Evolutionary conservation across 2,888 invertebrate genomes (phyloP).

Genomic region (Mamestra brassicae): DNA sequence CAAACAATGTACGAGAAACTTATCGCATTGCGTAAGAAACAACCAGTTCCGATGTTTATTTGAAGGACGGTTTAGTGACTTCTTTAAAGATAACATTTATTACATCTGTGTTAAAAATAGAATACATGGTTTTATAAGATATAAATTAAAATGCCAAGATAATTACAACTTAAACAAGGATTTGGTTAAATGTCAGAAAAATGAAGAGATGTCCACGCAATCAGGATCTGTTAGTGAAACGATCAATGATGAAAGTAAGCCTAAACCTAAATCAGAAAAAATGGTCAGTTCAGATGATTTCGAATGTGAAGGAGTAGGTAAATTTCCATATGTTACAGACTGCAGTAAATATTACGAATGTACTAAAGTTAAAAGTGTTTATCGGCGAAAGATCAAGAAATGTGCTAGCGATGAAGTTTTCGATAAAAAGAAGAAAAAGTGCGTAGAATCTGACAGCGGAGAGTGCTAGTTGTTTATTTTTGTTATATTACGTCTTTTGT

Average conservation of each 20-base stretch:
- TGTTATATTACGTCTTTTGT: conserved; percentile 2
- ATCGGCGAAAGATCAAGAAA: conserved; percentile 79
- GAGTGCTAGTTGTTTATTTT: conserved; percentile 69
- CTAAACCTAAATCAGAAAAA: conserved; percentile 50
- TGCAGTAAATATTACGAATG: conserved; percentile 88
- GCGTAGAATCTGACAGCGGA: conserved; percentile 79
- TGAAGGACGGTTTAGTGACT: conserved; percentile 83
- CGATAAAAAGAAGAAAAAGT: conserved; percentile 80
- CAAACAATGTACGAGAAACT: conserved; percentile 86
- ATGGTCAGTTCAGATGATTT: conserved; percentile 44
- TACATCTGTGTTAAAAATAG: conserved; percentile 83
- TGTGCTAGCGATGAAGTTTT: conserved; percentile 86
- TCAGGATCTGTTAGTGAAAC: conserved; percentile 56
- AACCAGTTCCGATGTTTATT: conserved; percentile 87
- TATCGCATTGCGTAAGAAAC: conserved; percentile 86
- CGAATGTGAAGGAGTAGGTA: conserved; percentile 68
- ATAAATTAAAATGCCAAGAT: conserved; percentile 82
- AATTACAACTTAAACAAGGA: conserved; percentile 80
- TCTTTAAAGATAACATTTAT: conserved; percentile 81
- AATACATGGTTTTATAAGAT: conserved; percentile 74
- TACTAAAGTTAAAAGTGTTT: conserved; percentile 73
- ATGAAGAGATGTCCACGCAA: conserved; percentile 52
- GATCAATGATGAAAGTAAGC: conserved; percentile 65
- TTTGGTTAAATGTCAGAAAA: conserved; percentile 75
- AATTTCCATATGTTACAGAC: conserved; percentile 74